Evolutionary conservation across 1,140 invertebrate species (phyloP).

Genomic region (Monochamus saltuarius): DNA sequence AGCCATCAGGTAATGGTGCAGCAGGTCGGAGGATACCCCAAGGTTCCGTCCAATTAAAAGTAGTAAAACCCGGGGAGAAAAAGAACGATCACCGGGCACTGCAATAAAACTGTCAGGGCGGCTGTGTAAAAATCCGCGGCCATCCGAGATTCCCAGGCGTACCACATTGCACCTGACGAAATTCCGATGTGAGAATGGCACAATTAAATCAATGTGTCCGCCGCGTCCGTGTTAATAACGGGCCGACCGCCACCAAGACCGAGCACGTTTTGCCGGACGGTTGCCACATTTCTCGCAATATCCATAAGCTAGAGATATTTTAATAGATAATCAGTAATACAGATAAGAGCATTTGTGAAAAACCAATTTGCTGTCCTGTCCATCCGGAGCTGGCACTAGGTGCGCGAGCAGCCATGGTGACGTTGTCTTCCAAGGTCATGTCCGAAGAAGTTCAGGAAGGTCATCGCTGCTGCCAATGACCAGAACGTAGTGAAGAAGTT

Average conservation of each 20-base stretch:
- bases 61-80: too few relatives aligned
- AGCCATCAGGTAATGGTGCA: too few relatives aligned
- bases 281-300: background rate
- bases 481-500: too few relatives aligned
- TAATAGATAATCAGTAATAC: background rate
- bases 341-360: background rate
- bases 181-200: conserved; percentile 33
- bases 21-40: too few relatives aligned
- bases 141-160: conserved; percentile 12
- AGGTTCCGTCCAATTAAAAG: too few relatives aligned
- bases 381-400: too few relatives aligned
- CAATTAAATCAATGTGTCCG: conserved; percentile 44
- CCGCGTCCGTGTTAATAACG: conserved; percentile 41
- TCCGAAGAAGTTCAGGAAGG: too few relatives aligned
- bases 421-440: too few relatives aligned
- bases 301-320: too few relatives aligned
- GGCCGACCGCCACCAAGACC: conserved; percentile 30
- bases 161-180: conserved; percentile 32
- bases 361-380: too few relatives aligned
- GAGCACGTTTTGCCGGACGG: conserved; percentile 7
- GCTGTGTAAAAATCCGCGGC: conserved; percentile 23
- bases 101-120: conserved; percentile 34
- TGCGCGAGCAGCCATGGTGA: too few relatives aligned
- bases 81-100: background rate
- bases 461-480: too few relatives aligned